A percentile compares a stretch with the other conserved stretches of the same genome.
Evolutionary conservation across 2,797 vertebrate genomes (phyloP).

Genomic region (Gymnocypris eckloni): DNA sequence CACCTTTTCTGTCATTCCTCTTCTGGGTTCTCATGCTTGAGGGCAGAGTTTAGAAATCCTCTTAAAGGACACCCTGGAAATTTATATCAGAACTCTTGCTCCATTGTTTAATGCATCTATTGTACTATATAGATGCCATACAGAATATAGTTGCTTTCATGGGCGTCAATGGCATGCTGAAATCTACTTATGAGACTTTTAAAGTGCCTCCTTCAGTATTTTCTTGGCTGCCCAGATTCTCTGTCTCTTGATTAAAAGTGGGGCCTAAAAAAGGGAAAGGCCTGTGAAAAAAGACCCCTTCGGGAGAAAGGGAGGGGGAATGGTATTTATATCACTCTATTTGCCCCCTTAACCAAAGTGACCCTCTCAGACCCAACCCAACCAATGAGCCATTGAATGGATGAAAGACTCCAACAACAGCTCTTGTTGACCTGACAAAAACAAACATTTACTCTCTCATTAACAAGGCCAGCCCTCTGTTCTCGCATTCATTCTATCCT

Average conservation of each 20-base stretch:
- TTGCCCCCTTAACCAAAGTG: constrained; percentile 38
- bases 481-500: constrained; percentile 50
- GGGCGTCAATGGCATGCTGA: background rate
- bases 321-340: constrained; percentile 52
- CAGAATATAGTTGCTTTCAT: background rate
- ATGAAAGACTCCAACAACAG: constrained; percentile 71
- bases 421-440: constrained; percentile 65
- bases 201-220: background rate
- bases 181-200: background rate
- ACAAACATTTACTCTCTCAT: constrained; percentile 76
- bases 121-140: background rate
- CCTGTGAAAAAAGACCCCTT: constrained; percentile 35
- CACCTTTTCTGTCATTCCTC: constrained; percentile 20
- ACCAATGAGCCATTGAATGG: constrained; percentile 56
- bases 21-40: constrained; percentile 17
- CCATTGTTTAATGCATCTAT: background rate
- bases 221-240: background rate
- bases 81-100: background rate
- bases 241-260: constrained; percentile 25
- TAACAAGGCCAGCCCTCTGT: constrained; percentile 60
- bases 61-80: background rate
- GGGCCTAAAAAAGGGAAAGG: constrained; percentile 23
- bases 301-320: constrained; percentile 42
- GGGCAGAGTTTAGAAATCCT: constrained; percentile 22
- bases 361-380: constrained; percentile 49